Percentiles rank a stretch among this genome's conserved stretches.
These are phyloP conservation scores for Papilio demoleus DNA, from an alignment of 2,888 invertebrate species.

Conservation along the genomic window DNA sequence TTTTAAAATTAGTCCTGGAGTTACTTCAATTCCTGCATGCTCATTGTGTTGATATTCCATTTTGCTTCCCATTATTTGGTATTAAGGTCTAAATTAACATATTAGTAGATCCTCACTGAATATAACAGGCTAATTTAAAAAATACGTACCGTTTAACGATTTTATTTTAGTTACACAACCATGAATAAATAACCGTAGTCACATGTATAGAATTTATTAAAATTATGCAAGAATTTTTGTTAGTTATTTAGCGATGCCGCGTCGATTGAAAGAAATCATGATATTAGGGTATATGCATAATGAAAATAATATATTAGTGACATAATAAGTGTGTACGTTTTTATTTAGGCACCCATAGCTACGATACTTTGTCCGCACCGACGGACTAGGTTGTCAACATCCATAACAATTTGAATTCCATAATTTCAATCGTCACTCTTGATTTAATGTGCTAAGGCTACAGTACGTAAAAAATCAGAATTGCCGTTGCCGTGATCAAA, in stretches of 20 bases:
- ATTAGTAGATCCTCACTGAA: too few species aligned
- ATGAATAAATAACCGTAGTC: background rate
- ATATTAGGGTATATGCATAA: conserved; percentile 8
- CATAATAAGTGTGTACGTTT: background rate
- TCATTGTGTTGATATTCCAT: background rate
- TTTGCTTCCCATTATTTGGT: background rate
- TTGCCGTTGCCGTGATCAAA: too few species aligned
- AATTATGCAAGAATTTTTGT: conserved; percentile 14
- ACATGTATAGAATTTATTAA: background rate
- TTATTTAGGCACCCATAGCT: too few species aligned
- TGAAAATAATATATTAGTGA: conserved; percentile 1
- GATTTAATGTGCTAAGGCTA: too few species aligned
- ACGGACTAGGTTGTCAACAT: too few species aligned
- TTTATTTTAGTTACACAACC: background rate
- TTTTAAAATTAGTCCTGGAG: too few species aligned
- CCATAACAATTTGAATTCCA: too few species aligned
- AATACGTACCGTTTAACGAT: background rate
- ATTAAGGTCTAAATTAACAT: background rate
- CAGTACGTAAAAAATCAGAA: too few species aligned
- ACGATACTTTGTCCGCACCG: too few species aligned
- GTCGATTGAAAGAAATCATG: conserved; percentile 1
- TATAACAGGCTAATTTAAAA: too few species aligned
- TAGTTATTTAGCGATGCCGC: background rate
- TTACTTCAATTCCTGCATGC: too few species aligned
- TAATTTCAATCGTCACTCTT: too few species aligned